Evolutionary conservation across 2,797 vertebrate genomes (phyloP).

Genomic region (Fratercula arctica): DNA sequence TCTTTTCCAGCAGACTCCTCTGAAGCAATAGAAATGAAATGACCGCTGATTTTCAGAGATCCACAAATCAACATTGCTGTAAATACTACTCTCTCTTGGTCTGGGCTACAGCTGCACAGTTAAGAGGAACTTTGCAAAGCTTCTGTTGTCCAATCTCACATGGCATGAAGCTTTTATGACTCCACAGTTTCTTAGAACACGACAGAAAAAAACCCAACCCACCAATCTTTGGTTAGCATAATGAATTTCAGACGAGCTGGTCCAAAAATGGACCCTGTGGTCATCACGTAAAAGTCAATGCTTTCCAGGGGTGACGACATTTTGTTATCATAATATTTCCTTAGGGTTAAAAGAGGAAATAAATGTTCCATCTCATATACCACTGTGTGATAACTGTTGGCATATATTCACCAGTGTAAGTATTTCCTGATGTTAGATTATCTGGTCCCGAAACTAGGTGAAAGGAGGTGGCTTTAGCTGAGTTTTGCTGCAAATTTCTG

Average conservation of each 20-base stretch:
- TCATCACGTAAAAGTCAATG: conserved; percentile 2
- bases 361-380: conserved; percentile 14
- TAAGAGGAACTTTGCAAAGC: neutral
- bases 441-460: conserved; percentile 16
- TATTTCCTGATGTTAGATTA: conserved; percentile 14
- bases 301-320: neutral
- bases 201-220: neutral
- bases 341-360: conserved; percentile 44
- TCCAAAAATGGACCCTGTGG: conserved; percentile 29
- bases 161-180: conserved; percentile 4
- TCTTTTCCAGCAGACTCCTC: neutral
- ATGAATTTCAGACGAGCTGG: conserved; percentile 40
- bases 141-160: neutral
- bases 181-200: neutral
- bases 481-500: conserved; percentile 22
- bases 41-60: neutral
- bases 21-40: neutral
- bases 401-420: neutral
- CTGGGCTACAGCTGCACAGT: neutral
- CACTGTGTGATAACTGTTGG: conserved; percentile 13
- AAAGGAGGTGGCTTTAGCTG: conserved; percentile 19
- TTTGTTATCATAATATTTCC: conserved; percentile 46
- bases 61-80: neutral
- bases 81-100: neutral
- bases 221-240: conserved; percentile 12